Conservation (phyloP, 2,797 vertebrate genomes). For the Esox masquinongy region DNA sequence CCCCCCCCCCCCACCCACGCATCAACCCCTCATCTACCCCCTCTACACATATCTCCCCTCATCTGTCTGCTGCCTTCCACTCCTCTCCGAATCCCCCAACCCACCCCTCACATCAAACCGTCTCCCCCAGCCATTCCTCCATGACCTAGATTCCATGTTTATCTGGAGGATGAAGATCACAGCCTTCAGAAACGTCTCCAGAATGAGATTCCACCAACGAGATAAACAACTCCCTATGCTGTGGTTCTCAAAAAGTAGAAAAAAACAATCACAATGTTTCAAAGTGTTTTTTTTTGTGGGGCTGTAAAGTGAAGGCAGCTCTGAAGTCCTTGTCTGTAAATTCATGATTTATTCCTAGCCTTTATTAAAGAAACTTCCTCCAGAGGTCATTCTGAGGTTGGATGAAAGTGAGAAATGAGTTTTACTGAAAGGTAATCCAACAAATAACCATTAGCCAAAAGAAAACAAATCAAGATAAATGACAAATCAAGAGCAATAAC, state of each 20-base stretch:
- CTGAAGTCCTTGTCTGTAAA: neutral
- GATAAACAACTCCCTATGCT: neutral
- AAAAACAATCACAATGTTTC: neutral
- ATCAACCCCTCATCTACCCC: neutral
- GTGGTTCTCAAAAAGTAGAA: neutral
- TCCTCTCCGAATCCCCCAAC: neutral
- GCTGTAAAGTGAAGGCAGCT: conserved; percentile 1
- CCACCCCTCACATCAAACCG: neutral
- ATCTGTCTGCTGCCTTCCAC: neutral
- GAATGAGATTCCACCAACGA: neutral
- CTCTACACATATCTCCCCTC: neutral
- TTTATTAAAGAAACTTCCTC: neutral
- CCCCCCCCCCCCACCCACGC: neutral
- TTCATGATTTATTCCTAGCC: neutral
- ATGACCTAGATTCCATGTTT: conserved; percentile 44
- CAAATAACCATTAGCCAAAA: neutral
- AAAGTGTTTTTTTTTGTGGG: neutral
- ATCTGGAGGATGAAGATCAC: neutral
- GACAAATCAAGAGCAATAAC: neutral
- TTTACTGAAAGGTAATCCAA: neutral
- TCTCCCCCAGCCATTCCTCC: conserved; percentile 1
- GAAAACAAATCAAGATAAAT: neutral
- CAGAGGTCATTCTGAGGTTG: neutral
- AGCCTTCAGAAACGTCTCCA: neutral
- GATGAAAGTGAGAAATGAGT: neutral